phyloP scores from a whole-genome alignment of 2,888 invertebrate genomes.

The Morpho deidamia region DNA sequence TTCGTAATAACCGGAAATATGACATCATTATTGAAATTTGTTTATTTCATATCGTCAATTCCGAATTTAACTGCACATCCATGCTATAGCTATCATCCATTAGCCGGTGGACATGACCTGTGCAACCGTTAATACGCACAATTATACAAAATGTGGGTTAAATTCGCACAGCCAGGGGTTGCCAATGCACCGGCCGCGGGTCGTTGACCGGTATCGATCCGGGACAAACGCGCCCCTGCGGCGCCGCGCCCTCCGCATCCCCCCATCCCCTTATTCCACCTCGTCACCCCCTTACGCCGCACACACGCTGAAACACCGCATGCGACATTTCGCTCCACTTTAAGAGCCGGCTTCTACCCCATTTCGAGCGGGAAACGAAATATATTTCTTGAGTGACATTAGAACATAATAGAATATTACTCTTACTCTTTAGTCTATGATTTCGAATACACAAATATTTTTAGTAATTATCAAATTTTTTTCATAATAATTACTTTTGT shows the following conservation, averaged over 20 bases:
- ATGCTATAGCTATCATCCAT: not conserved
- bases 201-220: conserved; percentile 76
- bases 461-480: too few species aligned
- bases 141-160: conserved; percentile 43
- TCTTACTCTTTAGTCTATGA: too few species aligned
- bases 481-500: too few species aligned
- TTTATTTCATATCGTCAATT: too few species aligned
- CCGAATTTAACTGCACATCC: too few species aligned
- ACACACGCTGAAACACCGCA: conserved; percentile 59
- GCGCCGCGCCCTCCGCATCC: conserved; percentile 43
- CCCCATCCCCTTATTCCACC: conserved; percentile 32
- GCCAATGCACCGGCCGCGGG: conserved; percentile 68
- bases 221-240: conserved; percentile 53
- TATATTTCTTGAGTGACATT: not conserved
- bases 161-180: conserved; percentile 55
- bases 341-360: conserved; percentile 22
- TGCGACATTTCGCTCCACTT: conserved; percentile 66
- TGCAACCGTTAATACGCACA: conserved; percentile 31
- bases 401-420: not conserved
- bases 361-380: conserved; percentile 25
- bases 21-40: too few species aligned
- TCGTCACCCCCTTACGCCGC: conserved; percentile 31
- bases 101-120: conserved; percentile 17
- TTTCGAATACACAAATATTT: too few species aligned
- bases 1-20: too few species aligned